These are phyloP conservation scores for Lampropteryx suffumata DNA, from an alignment of 2,888 invertebrate genomes.

Conservation along the genomic window DNA sequence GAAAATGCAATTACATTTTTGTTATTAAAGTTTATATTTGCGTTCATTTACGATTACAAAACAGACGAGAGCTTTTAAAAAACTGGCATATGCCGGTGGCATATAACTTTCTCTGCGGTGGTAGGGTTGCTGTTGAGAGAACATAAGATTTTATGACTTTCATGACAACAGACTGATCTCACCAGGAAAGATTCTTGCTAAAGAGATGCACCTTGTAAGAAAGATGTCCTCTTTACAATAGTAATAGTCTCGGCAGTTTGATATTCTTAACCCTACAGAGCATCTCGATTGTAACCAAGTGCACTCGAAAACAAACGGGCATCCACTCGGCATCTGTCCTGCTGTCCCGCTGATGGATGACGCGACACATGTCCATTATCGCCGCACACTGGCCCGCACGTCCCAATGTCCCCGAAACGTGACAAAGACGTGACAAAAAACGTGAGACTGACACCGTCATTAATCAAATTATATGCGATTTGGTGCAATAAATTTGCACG, in stretches of 20 bases:
- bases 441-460: slow-evolving; percentile 53
- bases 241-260: background rate
- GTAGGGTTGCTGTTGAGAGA: no score
- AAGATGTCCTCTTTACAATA: background rate
- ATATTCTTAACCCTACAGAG: background rate
- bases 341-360: slow-evolving; percentile 45
- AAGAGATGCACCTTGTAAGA: no score
- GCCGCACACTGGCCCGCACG: slow-evolving; percentile 35
- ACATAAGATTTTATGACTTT: no score
- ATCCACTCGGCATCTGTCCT: slow-evolving; percentile 41
- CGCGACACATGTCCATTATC: slow-evolving; percentile 77
- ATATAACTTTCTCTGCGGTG: no score
- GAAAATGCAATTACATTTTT: no score
- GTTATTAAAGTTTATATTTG: no score
- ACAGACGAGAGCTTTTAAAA: no score
- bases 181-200: no score
- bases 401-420: slow-evolving; percentile 19
- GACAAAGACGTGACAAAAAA: slow-evolving; percentile 48
- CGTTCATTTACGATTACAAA: no score
- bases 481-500: slow-evolving; percentile 51
- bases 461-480: slow-evolving; percentile 72
- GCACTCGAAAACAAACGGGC: slow-evolving; percentile 39
- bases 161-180: no score
- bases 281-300: slow-evolving; percentile 51
- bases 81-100: no score